Base-by-base conservation (phyloP, 2,888 invertebrate species). In the Agrilus mali region DNA sequence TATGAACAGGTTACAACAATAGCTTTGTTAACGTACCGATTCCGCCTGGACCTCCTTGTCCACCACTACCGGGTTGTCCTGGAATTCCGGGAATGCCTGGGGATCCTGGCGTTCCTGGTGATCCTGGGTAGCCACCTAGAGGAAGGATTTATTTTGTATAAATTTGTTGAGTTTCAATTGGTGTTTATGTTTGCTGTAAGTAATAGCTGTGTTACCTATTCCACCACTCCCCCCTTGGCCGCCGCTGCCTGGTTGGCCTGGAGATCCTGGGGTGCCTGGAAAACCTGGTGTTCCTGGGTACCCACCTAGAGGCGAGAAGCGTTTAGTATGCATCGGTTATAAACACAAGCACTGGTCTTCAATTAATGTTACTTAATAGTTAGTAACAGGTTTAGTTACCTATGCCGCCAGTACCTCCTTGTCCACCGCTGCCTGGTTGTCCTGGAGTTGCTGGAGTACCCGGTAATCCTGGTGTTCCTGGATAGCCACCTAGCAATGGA, bases 361-460 rank as follows among this genome's bases (percentile, higher is more conserved):
- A 20, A 20, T 20, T 20, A 6, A 20, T 4, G 20, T 20, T 3
- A 20, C 3, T 20, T 20, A 20, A 4, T 39, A 36, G n/a, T 20
- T 20, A 20, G 38, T 16, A 27, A 42, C 32, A 14, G 35, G 22
- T 27, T n/a, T n/a, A n/a, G 12, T 4, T 32, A 27, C 45, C 47
- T 47, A 32, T 42, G 47, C 32, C 38, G 16, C 45, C 47, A 46
- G 27, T 42, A 46, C 32, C 38, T 1, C 48, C 44, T 37, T 40
- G 42, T 32, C 38, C 13, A 35, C 10, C 32, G 12, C 33, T 15
- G 6, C 12, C 27, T 33, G 27, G 41, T 44, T 63, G 67, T 82
- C 86, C 75, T 86, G 68, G 72, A 88, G 87, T 47, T 41, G 88
- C 88, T 7, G 81, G 71, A 36, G 80, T 63, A 34, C 83, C 87